Evolutionary conservation across 2,113 vertebrate genomes (phyloP), one percentile per base, ranked within the genome.

Genomic region (Heterocephalus glaber): DNA sequence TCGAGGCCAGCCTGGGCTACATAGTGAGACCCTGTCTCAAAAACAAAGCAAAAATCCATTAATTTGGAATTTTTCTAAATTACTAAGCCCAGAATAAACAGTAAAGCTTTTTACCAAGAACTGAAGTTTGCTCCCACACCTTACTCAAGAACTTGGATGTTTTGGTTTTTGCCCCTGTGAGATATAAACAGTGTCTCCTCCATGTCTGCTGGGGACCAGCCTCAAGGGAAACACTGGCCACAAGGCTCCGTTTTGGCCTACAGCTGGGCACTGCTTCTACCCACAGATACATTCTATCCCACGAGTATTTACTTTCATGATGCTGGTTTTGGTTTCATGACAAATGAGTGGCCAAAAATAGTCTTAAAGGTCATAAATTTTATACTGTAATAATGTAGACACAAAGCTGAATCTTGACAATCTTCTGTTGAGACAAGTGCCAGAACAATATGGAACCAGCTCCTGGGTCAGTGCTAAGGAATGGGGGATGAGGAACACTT

Each of bases 121-220:
- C 16, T 95, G 58, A 63, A 30, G 8, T 68, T 65, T 66, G 44
- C 52, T 92, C 44, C 24, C 22, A 80, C n/a, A 70, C 17, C 41
- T 95, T 79, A 89, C 30, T 5, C 16, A 83, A 83, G 58, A 74
- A 61, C 35, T 38, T 66, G 41, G 52, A 41, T 44, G 63, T 33
- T 86, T 96, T 96, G 79, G 84, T 76, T 80, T 68, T 90, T 44
- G 87, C 56, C n/a, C 82, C 38, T 79, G 20, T 91, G 95, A 91
- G 76, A 79, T 38, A 82, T 24, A 96, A 92, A 91, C 86, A 96
- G 4, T 84, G 85, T 88, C 81, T 94, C 60, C 17, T 89, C 65
- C 77, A 72, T 7, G 0, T 95, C 47, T 81, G 28, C 70, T 60
- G 66, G 88, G 89, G 85, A 91, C 19, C 30, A 60, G 26, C 54